These are phyloP conservation scores for Rhombomys opimus DNA, from an alignment of 2,113 vertebrate genomes.

Conservation along the genomic window DNA sequence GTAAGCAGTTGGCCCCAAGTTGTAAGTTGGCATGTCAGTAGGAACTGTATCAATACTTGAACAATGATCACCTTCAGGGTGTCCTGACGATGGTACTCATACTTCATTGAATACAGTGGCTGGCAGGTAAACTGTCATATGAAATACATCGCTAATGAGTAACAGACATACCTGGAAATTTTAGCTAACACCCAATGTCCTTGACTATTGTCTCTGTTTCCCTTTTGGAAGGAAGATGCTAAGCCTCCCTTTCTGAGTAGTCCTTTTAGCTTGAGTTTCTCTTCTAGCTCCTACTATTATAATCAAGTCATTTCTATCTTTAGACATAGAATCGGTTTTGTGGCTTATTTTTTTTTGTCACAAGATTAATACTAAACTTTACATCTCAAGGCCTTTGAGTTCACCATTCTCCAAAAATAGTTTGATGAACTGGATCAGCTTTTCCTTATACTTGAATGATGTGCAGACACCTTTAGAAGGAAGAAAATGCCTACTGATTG, in stretches of 20 bases:
- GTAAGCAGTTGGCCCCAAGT: background rate
- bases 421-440: conserved; percentile 32
- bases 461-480: background rate
- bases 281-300: conserved; percentile 6
- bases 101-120: background rate
- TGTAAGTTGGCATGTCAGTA: background rate
- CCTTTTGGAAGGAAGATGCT: background rate
- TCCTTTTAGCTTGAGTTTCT: conserved; percentile 30
- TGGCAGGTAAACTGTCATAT: conserved; percentile 13
- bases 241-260: background rate
- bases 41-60: background rate
- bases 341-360: background rate
- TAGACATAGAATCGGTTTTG: background rate
- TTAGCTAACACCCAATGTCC: conserved; percentile 56
- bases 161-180: conserved; percentile 54
- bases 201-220: conserved; percentile 50
- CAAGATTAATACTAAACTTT: conserved; percentile 53
- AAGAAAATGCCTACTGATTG: background rate
- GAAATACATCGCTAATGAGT: conserved; percentile 58
- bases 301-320: background rate
- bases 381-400: background rate
- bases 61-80: background rate
- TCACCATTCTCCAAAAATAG: conserved; percentile 43
- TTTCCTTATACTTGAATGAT: conserved; percentile 41
- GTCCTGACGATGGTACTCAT: background rate